Base-by-base conservation (phyloP, 2,797 vertebrate genomes). In the Betta splendens region DNA sequence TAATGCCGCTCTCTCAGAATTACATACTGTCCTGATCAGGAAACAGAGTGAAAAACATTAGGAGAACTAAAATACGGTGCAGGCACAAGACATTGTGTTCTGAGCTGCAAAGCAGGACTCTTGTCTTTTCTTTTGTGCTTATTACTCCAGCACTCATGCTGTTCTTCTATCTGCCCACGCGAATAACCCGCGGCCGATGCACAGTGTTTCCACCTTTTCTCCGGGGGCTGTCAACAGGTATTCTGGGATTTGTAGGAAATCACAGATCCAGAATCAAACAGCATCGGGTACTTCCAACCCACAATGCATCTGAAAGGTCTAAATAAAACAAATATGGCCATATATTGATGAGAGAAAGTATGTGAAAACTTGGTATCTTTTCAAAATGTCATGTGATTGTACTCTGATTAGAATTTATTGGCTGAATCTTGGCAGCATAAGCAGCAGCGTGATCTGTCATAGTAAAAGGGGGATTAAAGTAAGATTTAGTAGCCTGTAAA, bases 161-260 rank as follows among this genome's bases (percentile, higher is more conserved):
- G 59, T 48, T 72, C 47, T 72, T 68, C 55, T 52, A 62, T 50
- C 43, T 58, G 35, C 56, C 56, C 53, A 72, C 54, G 33, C 2
- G 9, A 64, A 51, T 53, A 75, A 72, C 38, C 63, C 32, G 5
- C 77, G 64, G 63, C 60, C 59, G 68, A 75, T 50, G 47, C 54
- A 60, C 51, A 76, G 59, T 36, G 67, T 67, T 71, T 76, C 38
- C 54, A 59, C 52, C 54, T 71, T 47, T 53, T 67, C 64, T 55
- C 53, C 13, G 21, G 56, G 76, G 58, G 56, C 58, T 65, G 52
- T 65, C 70, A 69, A 55, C 59, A 35, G 53, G 71, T 72, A 71
- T 75, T 69, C 54, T 54, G 83, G 80, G 79, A 80, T 66, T 76
- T 72, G 50, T 37, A 64, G 47, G 35, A 70, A 69, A 74, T 46